Evolutionary conservation across 2,888 invertebrate genomes (phyloP), one percentile per base, ranked within the genome.

Genomic region (Drosophila paranaensis): DNA sequence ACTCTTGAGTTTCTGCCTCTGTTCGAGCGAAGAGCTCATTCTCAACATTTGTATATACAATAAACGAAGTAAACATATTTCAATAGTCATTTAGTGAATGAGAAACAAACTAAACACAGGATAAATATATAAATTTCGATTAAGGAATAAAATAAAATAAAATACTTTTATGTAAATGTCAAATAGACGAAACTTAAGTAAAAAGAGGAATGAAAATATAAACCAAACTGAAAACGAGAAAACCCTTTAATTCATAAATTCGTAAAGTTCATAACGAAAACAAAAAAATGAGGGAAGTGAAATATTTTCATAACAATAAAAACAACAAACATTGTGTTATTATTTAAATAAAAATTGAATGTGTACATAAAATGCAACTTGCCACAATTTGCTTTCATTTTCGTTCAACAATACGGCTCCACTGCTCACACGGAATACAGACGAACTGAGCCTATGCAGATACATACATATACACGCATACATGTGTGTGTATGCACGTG

Each of bases 321-420:
- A 77, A 42, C 42, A 75, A 70, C 60, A 76, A 85, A 74, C 62
- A 74, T 67, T 86, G 89, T 90, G 90, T 90, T 91, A 91, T 91
- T 88, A 91, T 91, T 90, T 89, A 81, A 89, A 91, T 90, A 86
- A 91, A 89, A 90, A 83, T 74, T 60, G 6, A 67, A 79, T 85
- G 85, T 89, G 54, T 54, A 54, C 10, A 89, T 84, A 87, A 83
- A 81, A 77, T 72, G 70, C 81, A 71, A 58, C 53, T 82, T 50
- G 72, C 65, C 74, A 71, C 77, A 71, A 61, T 54, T 82, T 50
- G 69, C 65, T 68, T 73, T 79, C 20, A 71, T 56, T 68, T 51
- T 0, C 20, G 35, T 3, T 16, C 16, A 35, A 30, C 50, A 20
- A 13, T 35, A 16, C 11, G 3, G 50, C 50, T 33, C 1, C 25